Evolutionary conservation across 1,140 invertebrate genomes (phyloP).

Genomic region (Monomorium pharaonis): DNA sequence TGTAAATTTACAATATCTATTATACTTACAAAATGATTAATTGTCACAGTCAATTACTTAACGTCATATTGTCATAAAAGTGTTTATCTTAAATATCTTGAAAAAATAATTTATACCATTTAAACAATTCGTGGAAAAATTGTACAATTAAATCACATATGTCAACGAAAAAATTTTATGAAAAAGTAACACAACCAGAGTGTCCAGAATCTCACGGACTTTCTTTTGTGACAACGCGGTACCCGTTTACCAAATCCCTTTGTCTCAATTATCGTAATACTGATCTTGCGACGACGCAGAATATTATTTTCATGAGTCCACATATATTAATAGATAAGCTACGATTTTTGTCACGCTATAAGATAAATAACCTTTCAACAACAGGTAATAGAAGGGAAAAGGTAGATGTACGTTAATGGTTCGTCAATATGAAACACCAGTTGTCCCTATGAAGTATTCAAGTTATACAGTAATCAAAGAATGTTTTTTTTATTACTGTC

Average conservation of each 20-base stretch:
- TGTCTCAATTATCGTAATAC: constrained; percentile 3
- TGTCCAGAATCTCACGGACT: neutral
- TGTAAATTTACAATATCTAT: neutral
- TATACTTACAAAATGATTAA: neutral
- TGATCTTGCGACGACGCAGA: neutral
- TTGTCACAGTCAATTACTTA: neutral
- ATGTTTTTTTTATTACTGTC: constrained; percentile 18
- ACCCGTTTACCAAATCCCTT: neutral
- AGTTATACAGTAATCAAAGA: neutral
- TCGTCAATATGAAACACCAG: neutral
- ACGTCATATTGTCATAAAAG: neutral
- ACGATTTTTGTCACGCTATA: too few species aligned
- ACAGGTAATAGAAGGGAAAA: neutral
- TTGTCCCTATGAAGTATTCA: constrained; percentile 8
- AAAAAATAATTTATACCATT: neutral
- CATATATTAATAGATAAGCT: too few species aligned
- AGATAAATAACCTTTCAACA: neutral
- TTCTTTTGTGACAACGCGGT: neutral
- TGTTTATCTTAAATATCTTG: neutral
- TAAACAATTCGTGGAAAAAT: neutral
- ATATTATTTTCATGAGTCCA: constrained; percentile 26
- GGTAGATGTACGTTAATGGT: neutral
- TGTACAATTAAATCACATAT: neutral
- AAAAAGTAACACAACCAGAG: neutral
- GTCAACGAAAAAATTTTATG: neutral